Base-by-base conservation (phyloP, 2,888 invertebrate genomes). In the Athetis lepigone region DNA sequence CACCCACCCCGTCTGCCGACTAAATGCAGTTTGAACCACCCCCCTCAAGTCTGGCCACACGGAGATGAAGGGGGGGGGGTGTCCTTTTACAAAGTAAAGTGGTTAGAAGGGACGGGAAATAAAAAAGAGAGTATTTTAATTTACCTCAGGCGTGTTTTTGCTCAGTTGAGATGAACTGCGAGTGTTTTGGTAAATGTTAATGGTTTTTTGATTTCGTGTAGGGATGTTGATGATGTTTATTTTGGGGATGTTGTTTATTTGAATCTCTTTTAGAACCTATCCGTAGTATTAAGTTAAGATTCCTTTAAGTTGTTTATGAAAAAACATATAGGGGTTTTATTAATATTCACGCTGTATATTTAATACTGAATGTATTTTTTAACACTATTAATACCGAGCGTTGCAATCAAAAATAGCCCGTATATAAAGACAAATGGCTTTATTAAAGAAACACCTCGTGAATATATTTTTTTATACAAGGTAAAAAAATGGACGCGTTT, bases 101-200 rank as follows among this genome's bases (percentile, higher is more conserved):
- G 59, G 61, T 47, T 43, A 23, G 13, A 29, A 18, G 18, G 19
- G 36, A 46, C 19, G 52, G 25, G n/a, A 40, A 51, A 75, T 70
- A 43, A 59, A 68, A 71, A 69, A 54, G 50, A 42, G 42, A 3
- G n/a, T 9, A 55, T 57, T 69, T 73, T 52, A 60, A 74, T 71
- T 57, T 69, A 64, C 63, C 82, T 78, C 81, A 75, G 83, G 56
- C 82, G 75, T 78, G 80, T 75, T 73, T n/a, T 70, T 78, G 79
- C 82, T 81, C 2, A 21, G 49, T 29, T 29, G 21, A 40, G 29
- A 40, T 68, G 9, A 19, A 59, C 50, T 50, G 19, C n/a, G 36
- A 40, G 36, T 33, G 27, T 52, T 40, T 36, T 21, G 19, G 49
- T 39, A 13, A 29, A 23, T 21, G 51, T 33, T 50, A 19, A 37